A percentile compares a stretch with the other conserved stretches of the same genome.
phyloP scores from a whole-genome alignment of 2,113 vertebrate species.

The Eubucco bourcierii region DNA sequence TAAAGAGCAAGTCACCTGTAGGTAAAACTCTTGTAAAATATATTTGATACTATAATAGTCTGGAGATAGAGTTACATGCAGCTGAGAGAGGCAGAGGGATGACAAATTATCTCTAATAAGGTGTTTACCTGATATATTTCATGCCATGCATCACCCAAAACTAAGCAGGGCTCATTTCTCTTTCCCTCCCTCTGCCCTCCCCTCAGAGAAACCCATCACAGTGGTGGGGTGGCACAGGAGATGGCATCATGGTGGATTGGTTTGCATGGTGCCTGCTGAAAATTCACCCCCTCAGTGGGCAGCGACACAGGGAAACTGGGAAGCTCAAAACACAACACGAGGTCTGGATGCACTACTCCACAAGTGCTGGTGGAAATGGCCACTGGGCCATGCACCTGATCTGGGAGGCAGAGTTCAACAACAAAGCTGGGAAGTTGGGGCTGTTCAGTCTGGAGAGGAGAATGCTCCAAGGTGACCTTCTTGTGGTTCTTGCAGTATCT shows the following conservation, averaged over 20 bases:
- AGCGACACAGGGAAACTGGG: neutral
- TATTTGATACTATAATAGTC: conserved; percentile 86
- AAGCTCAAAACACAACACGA: neutral
- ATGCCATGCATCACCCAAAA: neutral
- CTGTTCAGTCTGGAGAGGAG: no score
- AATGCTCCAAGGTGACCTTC: no score
- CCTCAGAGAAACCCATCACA: neutral
- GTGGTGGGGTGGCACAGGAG: neutral
- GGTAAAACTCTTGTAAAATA: conserved; percentile 88
- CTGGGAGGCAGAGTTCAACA: neutral
- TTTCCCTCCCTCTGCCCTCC: neutral
- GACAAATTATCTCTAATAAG: conserved; percentile 76
- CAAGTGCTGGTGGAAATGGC: neutral
- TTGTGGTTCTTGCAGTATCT: no score
- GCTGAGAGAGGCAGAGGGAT: conserved; percentile 71
- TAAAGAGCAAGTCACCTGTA: conserved; percentile 88
- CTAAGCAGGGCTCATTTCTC: neutral
- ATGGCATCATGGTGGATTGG: neutral
- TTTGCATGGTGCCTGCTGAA: neutral
- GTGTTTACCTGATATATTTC: conserved; percentile 43
- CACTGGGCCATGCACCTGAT: neutral
- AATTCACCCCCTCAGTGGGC: fast-evolving
- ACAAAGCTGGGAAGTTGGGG: no score
- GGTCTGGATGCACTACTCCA: neutral
- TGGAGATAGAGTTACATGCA: conserved; percentile 79